A percentile compares a stretch with the other conserved stretches of the same genome.
Conservation (phyloP, 30 jellyfish, hydroid and myxozoan species). For the Chironex yamaguchii region DNA sequence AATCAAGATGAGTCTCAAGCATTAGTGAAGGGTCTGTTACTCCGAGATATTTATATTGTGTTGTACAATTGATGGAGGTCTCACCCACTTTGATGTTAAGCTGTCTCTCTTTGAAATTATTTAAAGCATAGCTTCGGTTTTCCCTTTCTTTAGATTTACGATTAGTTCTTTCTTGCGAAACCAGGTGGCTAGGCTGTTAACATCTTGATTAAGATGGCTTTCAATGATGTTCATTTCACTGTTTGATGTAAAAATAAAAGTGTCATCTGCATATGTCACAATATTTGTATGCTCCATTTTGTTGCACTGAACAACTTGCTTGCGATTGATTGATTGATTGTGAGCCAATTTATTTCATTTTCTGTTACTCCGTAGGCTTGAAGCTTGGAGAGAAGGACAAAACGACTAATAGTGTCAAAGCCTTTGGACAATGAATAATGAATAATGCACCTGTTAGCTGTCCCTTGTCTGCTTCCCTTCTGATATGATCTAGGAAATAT, state of each 20-base stretch:
- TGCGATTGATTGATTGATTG: conserved; percentile 22
- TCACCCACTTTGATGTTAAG: conserved; percentile 27
- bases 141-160: conserved; percentile 48
- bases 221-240: conserved; percentile 43
- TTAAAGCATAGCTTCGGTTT: conserved; percentile 33
- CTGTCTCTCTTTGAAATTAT: neutral
- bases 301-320: conserved; percentile 39
- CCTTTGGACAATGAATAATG: conserved; percentile 22
- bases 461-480: conserved; percentile 64
- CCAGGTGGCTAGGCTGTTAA: conserved; percentile 25
- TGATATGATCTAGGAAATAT: conserved; percentile 21
- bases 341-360: conserved; percentile 36
- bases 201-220: conserved; percentile 11
- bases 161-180: conserved; percentile 24
- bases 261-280: conserved; percentile 28
- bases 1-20: conserved; percentile 17
- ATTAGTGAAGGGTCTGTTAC: conserved; percentile 47
- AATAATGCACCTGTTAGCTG: conserved; percentile 56
- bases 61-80: conserved; percentile 34
- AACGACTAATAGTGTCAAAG: conserved; percentile 44
- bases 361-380: conserved; percentile 37
- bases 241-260: conserved; percentile 28
- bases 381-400: conserved; percentile 51
- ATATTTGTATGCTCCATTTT: conserved; percentile 35
- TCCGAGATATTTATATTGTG: conserved; percentile 30